These are phyloP conservation scores for Drosophila diplacantha DNA, from an alignment of 2,888 invertebrate species.

Conservation along the genomic window DNA sequence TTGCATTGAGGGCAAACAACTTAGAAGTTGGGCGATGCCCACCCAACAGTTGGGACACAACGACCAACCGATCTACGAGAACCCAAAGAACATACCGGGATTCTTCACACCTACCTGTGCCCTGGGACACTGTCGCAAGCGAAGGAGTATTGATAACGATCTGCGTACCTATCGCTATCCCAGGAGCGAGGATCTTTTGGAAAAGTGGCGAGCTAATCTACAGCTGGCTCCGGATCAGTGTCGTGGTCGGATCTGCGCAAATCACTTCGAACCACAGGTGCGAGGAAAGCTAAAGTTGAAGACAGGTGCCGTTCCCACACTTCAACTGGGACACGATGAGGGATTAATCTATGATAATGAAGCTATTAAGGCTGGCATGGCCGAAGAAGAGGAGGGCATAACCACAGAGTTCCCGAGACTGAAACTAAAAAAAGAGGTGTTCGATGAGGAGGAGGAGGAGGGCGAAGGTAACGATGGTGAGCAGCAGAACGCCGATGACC, in stretches of 20 bases:
- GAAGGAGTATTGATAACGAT: slow-evolving; percentile 60
- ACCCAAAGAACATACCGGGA: slow-evolving; percentile 70
- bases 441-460: slow-evolving; percentile 46
- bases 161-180: slow-evolving; percentile 72
- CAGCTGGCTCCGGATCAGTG: slow-evolving; percentile 58
- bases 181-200: slow-evolving; percentile 53
- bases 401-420: slow-evolving; percentile 13
- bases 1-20: slow-evolving; percentile 68
- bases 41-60: slow-evolving; percentile 65
- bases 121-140: slow-evolving; percentile 64
- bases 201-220: slow-evolving; percentile 71
- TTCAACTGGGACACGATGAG: slow-evolving; percentile 69
- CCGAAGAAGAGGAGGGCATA: slow-evolving; percentile 27
- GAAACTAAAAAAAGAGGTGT: slow-evolving; percentile 18
- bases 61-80: slow-evolving; percentile 65
- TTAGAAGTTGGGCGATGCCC: slow-evolving; percentile 70
- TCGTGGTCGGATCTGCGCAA: slow-evolving; percentile 66
- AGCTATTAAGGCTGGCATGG: slow-evolving; percentile 47
- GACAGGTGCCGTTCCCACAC: slow-evolving; percentile 70
- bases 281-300: slow-evolving; percentile 66
- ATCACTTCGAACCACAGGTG: slow-evolving; percentile 68
- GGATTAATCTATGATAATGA: slow-evolving; percentile 59
- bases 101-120: slow-evolving; percentile 66
- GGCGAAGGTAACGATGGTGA: slow-evolving; percentile 4
- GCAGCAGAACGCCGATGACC: slow-evolving; percentile 19